These are phyloP conservation scores for Sylvietta virens DNA, from an alignment of 2,113 vertebrate species.

Conservation along the genomic window DNA sequence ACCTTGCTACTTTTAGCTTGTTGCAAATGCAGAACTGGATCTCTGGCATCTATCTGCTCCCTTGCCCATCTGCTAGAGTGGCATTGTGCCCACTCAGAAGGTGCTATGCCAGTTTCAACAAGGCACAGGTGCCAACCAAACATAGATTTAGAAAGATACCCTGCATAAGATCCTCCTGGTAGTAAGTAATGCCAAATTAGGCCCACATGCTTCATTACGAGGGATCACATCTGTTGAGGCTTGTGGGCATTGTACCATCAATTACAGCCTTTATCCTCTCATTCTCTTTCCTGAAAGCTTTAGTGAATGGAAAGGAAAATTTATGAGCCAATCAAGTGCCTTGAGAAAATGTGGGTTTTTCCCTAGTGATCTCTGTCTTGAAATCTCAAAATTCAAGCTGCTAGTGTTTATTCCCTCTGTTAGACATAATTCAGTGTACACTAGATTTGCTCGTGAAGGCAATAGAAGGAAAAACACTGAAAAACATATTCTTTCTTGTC, in stretches of 20 bases:
- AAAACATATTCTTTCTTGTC: not conserved
- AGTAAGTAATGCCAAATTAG: conserved; percentile 74
- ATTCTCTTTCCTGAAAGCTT: conserved; percentile 66
- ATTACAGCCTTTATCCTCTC: conserved; percentile 66
- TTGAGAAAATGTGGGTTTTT: conserved; percentile 24
- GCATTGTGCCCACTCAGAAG: conserved; percentile 66
- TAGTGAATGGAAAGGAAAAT: conserved; percentile 49
- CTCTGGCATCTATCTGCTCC: conserved; percentile 59
- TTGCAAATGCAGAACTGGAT: conserved; percentile 59
- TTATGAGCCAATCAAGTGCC: conserved; percentile 34
- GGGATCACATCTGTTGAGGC: conserved; percentile 78
- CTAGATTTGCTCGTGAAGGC: not conserved
- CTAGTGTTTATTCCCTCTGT: not conserved
- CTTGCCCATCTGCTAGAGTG: conserved; percentile 73
- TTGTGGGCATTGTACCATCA: conserved; percentile 74
- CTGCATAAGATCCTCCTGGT: conserved; percentile 73
- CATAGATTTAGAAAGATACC: conserved; percentile 75
- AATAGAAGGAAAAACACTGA: not conserved
- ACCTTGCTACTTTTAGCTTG: conserved; percentile 61
- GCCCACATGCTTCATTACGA: conserved; percentile 78
- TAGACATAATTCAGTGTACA: not conserved
- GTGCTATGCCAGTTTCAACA: conserved; percentile 77
- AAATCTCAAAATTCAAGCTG: conserved; percentile 32
- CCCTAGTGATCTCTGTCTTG: not conserved
- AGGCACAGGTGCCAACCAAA: conserved; percentile 78